A percentile compares a stretch with the other conserved stretches of the same genome.
phyloP scores from a whole-genome alignment of 2,113 vertebrate species.

The Aythya baeri region DNA sequence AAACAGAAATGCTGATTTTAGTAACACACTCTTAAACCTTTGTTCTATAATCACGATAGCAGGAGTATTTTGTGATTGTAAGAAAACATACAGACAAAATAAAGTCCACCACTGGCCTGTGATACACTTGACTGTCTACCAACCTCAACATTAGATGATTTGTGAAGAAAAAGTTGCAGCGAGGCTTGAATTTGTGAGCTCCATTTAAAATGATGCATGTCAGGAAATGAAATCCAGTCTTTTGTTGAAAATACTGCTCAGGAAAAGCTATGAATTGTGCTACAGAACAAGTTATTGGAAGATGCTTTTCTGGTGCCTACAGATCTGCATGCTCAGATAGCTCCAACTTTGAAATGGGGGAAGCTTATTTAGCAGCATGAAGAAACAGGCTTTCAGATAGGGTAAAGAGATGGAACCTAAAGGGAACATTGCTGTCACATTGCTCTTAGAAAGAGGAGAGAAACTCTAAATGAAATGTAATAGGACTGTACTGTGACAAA shows the following conservation, averaged over 20 bases:
- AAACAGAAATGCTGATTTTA: not conserved
- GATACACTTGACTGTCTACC: not conserved
- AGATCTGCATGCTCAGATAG: not conserved
- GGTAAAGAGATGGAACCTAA: not conserved
- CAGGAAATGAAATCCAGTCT: not conserved
- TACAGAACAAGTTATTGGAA: not conserved
- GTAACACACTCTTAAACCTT: not conserved
- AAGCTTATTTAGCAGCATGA: not conserved
- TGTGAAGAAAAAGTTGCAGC: not conserved
- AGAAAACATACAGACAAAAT: not conserved
- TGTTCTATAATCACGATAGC: not conserved
- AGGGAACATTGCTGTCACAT: not conserved
- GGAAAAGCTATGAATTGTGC: not conserved
- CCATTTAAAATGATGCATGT: not conserved
- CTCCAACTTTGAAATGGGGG: not conserved
- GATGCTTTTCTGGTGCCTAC: not conserved
- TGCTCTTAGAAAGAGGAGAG: not conserved
- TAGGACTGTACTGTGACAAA: not conserved
- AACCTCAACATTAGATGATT: not conserved
- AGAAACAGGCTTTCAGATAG: not conserved
- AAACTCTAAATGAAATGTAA: not conserved
- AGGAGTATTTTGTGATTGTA: not conserved
- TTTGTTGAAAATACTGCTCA: not conserved
- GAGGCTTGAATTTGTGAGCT: not conserved
- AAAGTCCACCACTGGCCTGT: not conserved